phyloP scores from a whole-genome alignment of 2,797 vertebrate genomes.

The Scolopax bukidnonensis region DNA sequence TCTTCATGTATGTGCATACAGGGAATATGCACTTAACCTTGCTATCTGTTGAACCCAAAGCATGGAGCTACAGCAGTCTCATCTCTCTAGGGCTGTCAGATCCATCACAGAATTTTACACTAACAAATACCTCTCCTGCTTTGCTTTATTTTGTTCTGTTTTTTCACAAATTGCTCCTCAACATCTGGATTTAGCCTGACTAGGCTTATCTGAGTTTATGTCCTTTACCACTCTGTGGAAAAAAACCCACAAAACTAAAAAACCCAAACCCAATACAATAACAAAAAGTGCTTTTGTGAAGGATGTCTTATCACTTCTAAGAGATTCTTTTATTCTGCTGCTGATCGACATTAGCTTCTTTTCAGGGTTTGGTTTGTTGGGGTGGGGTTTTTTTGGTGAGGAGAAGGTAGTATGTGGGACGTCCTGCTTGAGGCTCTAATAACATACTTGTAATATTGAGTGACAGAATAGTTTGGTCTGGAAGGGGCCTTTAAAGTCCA shows the following conservation, averaged over 20 bases:
- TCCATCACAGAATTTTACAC: neutral
- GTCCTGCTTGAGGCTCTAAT: neutral
- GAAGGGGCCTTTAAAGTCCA: neutral
- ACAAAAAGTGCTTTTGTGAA: neutral
- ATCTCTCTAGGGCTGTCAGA: neutral
- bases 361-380: neutral
- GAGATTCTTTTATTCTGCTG: neutral
- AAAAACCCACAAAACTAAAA: too few species aligned
- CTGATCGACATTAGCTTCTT: neutral
- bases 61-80: neutral
- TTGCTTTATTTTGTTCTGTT: neutral
- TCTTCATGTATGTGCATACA: neutral
- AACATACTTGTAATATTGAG: neutral
- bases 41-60: neutral
- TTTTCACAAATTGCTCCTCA: neutral
- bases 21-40: neutral
- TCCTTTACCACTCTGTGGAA: neutral
- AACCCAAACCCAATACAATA: neutral
- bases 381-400: neutral
- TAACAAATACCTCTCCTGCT: neutral
- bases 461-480: neutral
- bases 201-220: neutral
- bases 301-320: neutral
- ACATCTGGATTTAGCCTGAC: neutral
- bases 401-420: neutral